Conservation (phyloP, 2,797 vertebrate genomes). For the Helicolenus hilgendorfi region DNA sequence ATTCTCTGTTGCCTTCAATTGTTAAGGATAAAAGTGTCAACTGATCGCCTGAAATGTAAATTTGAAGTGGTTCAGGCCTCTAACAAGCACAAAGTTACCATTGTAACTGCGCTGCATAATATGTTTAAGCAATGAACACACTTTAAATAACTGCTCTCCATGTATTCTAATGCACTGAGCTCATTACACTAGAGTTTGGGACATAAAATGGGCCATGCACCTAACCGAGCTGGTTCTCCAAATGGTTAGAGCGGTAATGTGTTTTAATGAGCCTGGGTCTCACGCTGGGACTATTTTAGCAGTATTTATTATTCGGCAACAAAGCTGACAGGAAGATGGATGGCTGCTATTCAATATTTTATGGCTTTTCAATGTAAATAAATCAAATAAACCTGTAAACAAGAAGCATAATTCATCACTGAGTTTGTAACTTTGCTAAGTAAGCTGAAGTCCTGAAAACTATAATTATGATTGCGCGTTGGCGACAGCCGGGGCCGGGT, state of each 20-base stretch:
- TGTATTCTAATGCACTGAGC: slow-evolving; percentile 28
- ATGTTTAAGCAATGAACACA: slow-evolving; percentile 26
- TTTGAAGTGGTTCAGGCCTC: slow-evolving; percentile 13
- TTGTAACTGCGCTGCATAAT: slow-evolving; percentile 11
- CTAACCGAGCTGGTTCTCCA: slow-evolving; percentile 3
- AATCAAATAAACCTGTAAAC: not conserved
- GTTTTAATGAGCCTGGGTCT: slow-evolving; percentile 26
- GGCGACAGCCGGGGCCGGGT: fast-evolving
- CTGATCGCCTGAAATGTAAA: slow-evolving; percentile 43
- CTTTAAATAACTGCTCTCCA: slow-evolving; percentile 26
- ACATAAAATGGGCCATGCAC: slow-evolving; percentile 30
- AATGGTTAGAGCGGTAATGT: slow-evolving; percentile 17
- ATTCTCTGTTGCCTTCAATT: not conserved
- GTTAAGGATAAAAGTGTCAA: slow-evolving; percentile 18
- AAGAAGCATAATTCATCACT: not conserved
- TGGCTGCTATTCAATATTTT: not conserved
- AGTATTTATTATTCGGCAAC: slow-evolving; percentile 11
- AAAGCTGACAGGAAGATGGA: not conserved
- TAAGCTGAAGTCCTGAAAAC: not conserved
- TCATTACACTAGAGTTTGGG: slow-evolving; percentile 31
- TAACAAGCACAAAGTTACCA: slow-evolving; percentile 2
- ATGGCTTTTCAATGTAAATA: not conserved
- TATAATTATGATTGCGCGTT: too few relatives aligned
- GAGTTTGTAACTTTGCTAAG: not conserved
- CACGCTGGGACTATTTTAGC: not conserved